Evolutionary conservation across 2,113 vertebrate species (phyloP), one percentile per base, ranked within the genome.

Genomic region (Cyanistes caeruleus): DNA sequence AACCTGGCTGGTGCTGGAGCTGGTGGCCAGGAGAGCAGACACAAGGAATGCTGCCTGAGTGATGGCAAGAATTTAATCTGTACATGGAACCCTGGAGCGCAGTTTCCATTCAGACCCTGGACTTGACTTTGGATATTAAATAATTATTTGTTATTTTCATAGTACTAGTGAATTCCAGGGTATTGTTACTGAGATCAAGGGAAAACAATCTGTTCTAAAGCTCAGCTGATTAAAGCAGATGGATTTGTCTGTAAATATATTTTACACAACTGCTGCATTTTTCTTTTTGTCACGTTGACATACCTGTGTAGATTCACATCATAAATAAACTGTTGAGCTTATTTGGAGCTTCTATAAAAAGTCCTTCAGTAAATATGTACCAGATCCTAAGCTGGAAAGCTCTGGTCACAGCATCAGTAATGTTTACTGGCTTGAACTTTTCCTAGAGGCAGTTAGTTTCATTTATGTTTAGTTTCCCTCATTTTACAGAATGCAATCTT

Each of bases 141-240:
- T 60, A 79, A 79, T 80, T 89, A 72, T 75, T 74, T 51, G 56
- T 76, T 94, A 73, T 91, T 95, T 94, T 94, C 89, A 85, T 70
- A 91, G 59, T 25, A n/a, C 30, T 74, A 56, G 68, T 73, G 85
- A 94, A 59, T 91, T 90, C 51, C 85, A 95, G 53, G 56, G 23
- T 91, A 79, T 83, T 94, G 76, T 90, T 87, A 94, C 35, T 58
- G 80, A 94, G 65, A 95, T 76, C 58, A 92, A 95, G 89, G 55
- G 37, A 94, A 95, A 96, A 95, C 73, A 87, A 76, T 89, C 90
- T 87, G 75, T 83, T 89, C 64, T 67, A 82, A 93, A 90, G 74
- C 90, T 91, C 94, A 94, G 49, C 75, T 92, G 88, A 89, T 91
- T 88, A 92, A 89, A 97, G 70, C 91, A 95, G 94, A 96, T 93